These are phyloP conservation scores for Pteruthius melanotis DNA, from an alignment of 2,113 vertebrate species.

Conservation along the genomic window DNA sequence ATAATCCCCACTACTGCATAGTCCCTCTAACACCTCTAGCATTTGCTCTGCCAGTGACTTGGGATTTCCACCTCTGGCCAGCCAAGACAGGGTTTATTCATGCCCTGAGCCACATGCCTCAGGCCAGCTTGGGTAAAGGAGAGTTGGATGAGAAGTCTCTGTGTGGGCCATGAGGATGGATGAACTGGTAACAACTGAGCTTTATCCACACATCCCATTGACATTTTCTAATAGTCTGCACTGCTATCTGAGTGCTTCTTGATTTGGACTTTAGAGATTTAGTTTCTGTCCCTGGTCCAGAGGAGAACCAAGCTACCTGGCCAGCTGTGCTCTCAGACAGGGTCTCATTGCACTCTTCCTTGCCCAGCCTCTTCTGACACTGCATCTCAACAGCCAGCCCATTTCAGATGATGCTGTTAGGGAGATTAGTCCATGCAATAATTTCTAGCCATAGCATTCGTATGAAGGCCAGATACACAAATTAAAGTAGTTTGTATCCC, in stretches of 20 bases:
- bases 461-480: neutral
- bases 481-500: neutral
- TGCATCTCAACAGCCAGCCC: neutral
- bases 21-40: neutral
- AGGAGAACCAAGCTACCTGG: neutral
- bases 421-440: neutral
- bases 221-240: neutral
- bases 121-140: neutral
- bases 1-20: neutral
- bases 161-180: neutral
- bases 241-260: neutral
- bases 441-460: neutral
- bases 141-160: neutral
- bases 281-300: neutral
- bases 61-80: neutral
- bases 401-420: neutral
- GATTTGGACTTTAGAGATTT: neutral
- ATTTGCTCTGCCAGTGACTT: neutral
- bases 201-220: neutral
- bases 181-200: neutral
- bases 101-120: neutral
- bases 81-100: neutral
- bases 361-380: neutral
- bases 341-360: neutral
- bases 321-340: neutral